A percentile compares a stretch with the other conserved stretches of the same genome.
Conservation (phyloP, 1,140 invertebrate species). For the Drosophila hydei region DNA sequence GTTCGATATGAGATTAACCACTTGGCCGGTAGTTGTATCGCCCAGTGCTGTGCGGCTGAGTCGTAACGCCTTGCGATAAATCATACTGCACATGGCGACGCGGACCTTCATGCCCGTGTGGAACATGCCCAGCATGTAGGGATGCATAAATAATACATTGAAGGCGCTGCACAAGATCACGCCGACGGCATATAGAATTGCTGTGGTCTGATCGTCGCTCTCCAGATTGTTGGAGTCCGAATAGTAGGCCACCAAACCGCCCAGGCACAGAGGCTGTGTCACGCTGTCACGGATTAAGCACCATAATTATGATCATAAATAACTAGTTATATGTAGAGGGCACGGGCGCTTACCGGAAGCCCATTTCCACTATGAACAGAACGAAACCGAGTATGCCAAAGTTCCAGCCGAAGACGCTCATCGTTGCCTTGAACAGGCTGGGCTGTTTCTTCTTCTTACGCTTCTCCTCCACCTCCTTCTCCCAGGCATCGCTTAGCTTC, state of each 20-base stretch:
- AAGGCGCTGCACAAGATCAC: constrained; percentile 89
- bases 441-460: constrained; percentile 73
- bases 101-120: constrained; percentile 92
- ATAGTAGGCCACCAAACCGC: constrained; percentile 89
- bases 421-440: constrained; percentile 67
- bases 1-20: constrained; percentile 96
- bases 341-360: constrained; percentile 72
- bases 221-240: constrained; percentile 83
- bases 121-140: constrained; percentile 90
- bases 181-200: constrained; percentile 87
- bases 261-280: constrained; percentile 89
- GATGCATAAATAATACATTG: constrained; percentile 90
- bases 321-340: constrained; percentile 16
- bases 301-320: constrained; percentile 55
- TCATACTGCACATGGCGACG: constrained; percentile 90
- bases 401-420: constrained; percentile 74
- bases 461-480: constrained; percentile 72
- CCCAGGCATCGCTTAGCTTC: constrained; percentile 74
- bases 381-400: constrained; percentile 68
- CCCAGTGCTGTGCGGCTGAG: constrained; percentile 89
- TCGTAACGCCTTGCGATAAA: constrained; percentile 92
- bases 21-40: constrained; percentile 92
- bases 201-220: constrained; percentile 85
- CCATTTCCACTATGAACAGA: constrained; percentile 75
- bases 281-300: constrained; percentile 86